Evolutionary conservation across 2,888 invertebrate genomes (phyloP).

Genomic region (Tiliacea aurago): DNA sequence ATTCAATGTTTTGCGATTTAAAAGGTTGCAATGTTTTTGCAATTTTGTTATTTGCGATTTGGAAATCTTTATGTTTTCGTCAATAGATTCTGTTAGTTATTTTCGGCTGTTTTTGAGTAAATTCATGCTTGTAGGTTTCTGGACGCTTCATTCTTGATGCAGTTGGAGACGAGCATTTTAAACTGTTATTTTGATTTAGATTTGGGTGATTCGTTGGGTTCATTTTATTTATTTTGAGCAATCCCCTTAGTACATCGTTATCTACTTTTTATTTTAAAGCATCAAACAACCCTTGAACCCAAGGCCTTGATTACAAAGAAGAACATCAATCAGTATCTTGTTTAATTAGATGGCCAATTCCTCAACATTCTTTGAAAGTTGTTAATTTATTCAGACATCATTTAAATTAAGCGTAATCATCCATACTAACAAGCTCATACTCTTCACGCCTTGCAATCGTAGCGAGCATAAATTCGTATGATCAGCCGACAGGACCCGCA

Average conservation of each 20-base stretch:
- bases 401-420: slow-evolving; percentile 41
- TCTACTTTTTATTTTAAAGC: not conserved
- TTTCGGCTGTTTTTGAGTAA: not conserved
- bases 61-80: slow-evolving; percentile 37
- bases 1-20: slow-evolving; percentile 64
- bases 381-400: not conserved
- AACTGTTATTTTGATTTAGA: not conserved
- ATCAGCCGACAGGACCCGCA: slow-evolving; percentile 75
- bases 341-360: not conserved
- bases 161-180: not conserved
- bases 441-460: slow-evolving; percentile 69
- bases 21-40: slow-evolving; percentile 64
- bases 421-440: slow-evolving; percentile 57
- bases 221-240: not conserved
- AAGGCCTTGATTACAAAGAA: not conserved
- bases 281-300: not conserved
- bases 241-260: no score
- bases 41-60: slow-evolving; percentile 46
- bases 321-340: not conserved
- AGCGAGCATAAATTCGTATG: slow-evolving; percentile 74
- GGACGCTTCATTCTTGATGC: not conserved
- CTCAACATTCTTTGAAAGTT: not conserved
- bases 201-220: not conserved
- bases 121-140: no score
- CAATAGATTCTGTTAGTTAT: not conserved